Evolutionary conservation across 1,140 invertebrate species (phyloP).

Genomic region (Drosophila teissieri): DNA sequence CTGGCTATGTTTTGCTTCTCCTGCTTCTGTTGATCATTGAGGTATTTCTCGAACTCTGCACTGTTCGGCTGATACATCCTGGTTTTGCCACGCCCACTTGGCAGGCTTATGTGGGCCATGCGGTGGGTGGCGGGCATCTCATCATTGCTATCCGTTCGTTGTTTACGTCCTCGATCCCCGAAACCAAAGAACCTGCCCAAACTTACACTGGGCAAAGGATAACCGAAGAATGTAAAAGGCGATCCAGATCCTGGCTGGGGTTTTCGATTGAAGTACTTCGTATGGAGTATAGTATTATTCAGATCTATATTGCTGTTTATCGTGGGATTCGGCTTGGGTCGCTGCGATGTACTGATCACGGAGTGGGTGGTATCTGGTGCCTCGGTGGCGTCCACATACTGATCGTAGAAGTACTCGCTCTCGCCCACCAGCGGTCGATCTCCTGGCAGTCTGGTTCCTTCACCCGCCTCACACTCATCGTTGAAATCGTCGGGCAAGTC

Average conservation of each 20-base stretch:
- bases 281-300: slow-evolving; percentile 88
- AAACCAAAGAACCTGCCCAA: slow-evolving; percentile 78
- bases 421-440: slow-evolving; percentile 88
- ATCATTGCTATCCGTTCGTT: slow-evolving; percentile 60
- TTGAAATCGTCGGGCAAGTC: slow-evolving; percentile 77
- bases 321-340: slow-evolving; percentile 85
- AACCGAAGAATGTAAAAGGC: slow-evolving; percentile 93
- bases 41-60: slow-evolving; percentile 82
- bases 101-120: slow-evolving; percentile 63
- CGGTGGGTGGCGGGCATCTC: slow-evolving; percentile 75
- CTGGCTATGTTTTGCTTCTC: slow-evolving; percentile 43
- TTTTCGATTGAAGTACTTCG: slow-evolving; percentile 86
- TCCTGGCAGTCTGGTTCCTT: slow-evolving; percentile 76
- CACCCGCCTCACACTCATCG: slow-evolving; percentile 77
- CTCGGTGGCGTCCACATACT: slow-evolving; percentile 89
- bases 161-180: slow-evolving; percentile 71
- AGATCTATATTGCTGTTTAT: slow-evolving; percentile 85
- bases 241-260: slow-evolving; percentile 82
- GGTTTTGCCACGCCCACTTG: slow-evolving; percentile 70
- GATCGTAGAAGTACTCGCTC: slow-evolving; percentile 92
- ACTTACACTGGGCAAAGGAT: slow-evolving; percentile 90
- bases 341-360: slow-evolving; percentile 76
- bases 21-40: slow-evolving; percentile 59
- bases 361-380: slow-evolving; percentile 75
- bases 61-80: slow-evolving; percentile 83